A percentile compares a stretch with the other conserved stretches of the same genome.
These are phyloP conservation scores for Brachypalpus laphriformis DNA, from an alignment of 2,888 invertebrate species.

Conservation along the genomic window DNA sequence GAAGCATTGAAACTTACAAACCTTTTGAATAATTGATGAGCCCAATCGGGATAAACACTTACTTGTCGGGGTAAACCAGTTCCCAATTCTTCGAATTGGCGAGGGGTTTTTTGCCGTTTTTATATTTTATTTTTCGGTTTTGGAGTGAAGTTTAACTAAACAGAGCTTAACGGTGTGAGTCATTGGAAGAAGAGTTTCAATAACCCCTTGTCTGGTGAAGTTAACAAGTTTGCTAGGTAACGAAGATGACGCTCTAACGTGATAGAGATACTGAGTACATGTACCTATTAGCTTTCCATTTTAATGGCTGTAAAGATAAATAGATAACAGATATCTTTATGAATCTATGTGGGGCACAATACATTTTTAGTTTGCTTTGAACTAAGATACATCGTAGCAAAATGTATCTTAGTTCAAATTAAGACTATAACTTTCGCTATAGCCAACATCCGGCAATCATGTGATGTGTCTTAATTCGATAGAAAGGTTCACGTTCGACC, in stretches of 20 bases:
- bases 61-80: neutral
- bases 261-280: neutral
- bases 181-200: neutral
- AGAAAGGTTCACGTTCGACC: no score
- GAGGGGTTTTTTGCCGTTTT: neutral
- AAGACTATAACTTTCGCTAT: neutral
- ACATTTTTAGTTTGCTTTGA: neutral
- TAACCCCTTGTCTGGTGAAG: neutral
- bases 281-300: neutral
- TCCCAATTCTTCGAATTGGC: neutral
- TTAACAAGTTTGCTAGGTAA: neutral
- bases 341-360: neutral
- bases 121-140: neutral
- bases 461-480: no score
- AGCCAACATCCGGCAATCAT: neutral
- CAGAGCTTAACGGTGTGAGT: neutral
- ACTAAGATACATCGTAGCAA: no score
- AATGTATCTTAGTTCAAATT: neutral
- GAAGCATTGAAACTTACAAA: neutral
- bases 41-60: neutral
- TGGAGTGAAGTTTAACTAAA: neutral
- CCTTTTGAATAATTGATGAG: slow-evolving; percentile 1
- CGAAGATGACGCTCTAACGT: neutral
- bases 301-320: neutral
- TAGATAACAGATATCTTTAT: neutral